Percentiles rank a stretch among this genome's conserved stretches.
Evolutionary conservation across 2,888 invertebrate genomes (phyloP).

Genomic region (Cheilosia grossa): DNA sequence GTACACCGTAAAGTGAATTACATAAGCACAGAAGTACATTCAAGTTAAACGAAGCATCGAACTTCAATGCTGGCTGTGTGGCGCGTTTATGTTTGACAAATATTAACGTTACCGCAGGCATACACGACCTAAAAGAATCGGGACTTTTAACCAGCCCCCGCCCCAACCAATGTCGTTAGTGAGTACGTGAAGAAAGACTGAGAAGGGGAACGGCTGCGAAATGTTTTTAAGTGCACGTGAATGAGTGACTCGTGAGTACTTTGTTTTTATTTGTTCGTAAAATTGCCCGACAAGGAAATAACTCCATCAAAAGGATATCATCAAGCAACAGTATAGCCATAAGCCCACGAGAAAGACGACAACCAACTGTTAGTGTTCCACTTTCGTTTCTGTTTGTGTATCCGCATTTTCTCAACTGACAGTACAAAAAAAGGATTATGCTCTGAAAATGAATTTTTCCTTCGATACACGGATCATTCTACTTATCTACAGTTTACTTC

Average conservation of each 20-base stretch:
- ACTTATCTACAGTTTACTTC: constrained; percentile 78
- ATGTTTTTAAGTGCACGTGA: constrained; percentile 68
- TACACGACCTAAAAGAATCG: constrained; percentile 33
- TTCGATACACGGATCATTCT: constrained; percentile 80
- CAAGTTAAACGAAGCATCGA: constrained; percentile 69
- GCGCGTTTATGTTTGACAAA: constrained; percentile 56
- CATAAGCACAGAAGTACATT: constrained; percentile 65
- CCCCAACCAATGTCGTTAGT: constrained; percentile 12
- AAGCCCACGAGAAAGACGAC: constrained; percentile 26
- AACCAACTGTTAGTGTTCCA: constrained; percentile 10
- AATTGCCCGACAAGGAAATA: constrained; percentile 61
- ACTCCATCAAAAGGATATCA: constrained; percentile 61
- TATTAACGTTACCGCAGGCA: constrained; percentile 54
- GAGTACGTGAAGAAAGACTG: constrained; percentile 11
- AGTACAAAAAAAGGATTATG: constrained; percentile 79
- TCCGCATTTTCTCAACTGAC: constrained; percentile 66
- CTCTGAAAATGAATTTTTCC: constrained; percentile 82
- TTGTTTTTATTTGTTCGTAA: constrained; percentile 59
- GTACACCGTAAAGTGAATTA: constrained; percentile 58
- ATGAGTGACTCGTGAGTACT: constrained; percentile 62
- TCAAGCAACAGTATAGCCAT: constrained; percentile 17
- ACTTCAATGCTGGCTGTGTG: constrained; percentile 47
- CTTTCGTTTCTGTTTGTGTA: constrained; percentile 25
- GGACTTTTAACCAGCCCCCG: constrained; percentile 4
- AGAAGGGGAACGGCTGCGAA: constrained; percentile 27